These are phyloP conservation scores for Acanthosepion pharaonis DNA, from an alignment of 2,888 invertebrate species.

Conservation along the genomic window DNA sequence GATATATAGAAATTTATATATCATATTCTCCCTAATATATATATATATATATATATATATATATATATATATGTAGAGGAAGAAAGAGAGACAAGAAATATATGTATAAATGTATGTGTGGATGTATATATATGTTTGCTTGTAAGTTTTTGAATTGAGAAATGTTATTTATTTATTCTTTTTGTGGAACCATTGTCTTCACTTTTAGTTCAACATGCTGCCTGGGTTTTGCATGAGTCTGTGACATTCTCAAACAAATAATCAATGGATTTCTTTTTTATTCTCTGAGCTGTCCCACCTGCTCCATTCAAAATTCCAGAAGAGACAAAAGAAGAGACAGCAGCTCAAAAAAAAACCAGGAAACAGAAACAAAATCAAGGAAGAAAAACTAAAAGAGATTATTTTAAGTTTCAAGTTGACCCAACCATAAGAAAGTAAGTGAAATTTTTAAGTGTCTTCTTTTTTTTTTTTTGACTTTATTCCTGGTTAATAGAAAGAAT, in stretches of 20 bases:
- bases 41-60: neutral
- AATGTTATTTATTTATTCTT: neutral
- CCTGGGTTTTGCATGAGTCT: neutral
- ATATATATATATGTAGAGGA: neutral
- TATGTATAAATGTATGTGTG: neutral
- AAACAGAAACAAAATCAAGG: too few relatives aligned
- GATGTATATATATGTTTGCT: neutral
- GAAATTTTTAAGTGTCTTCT: neutral
- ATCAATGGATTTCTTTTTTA: neutral
- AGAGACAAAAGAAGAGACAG: neutral
- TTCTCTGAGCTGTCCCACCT: neutral
- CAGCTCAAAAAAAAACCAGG: too few relatives aligned
- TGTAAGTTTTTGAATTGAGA: neutral
- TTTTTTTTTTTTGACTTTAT: neutral
- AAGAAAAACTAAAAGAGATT: neutral
- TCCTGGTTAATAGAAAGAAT: neutral
- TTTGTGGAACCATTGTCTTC: neutral
- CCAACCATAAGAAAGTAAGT: neutral
- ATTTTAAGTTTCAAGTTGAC: neutral
- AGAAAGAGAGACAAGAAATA: neutral
- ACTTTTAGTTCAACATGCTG: neutral
- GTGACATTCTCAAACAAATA: neutral
- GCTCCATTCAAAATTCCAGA: neutral
- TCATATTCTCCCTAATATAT: neutral
- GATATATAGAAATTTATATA: too few relatives aligned